Evolutionary conservation across 2,888 invertebrate species (phyloP), one percentile per base, ranked within the genome.

Genomic region (Carcina quercana): DNA sequence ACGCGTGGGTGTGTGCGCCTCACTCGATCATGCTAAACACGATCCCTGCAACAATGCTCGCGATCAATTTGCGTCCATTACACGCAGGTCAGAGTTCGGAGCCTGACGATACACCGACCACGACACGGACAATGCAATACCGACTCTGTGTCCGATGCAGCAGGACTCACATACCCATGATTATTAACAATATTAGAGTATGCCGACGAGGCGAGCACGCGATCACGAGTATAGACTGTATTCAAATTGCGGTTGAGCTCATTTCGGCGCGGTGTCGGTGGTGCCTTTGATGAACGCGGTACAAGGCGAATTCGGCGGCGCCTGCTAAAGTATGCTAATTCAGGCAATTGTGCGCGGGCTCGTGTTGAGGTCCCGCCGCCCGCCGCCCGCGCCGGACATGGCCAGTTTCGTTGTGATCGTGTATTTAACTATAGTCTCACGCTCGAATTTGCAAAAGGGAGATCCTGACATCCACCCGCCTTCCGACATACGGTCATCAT

Each of bases 311-410:
- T 70, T 69, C 54, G 68, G 69, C 70, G 70, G 71, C 68, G 72
- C 65, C 62, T 62, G 47, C 49, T 38, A 61, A 61, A 64, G 63
- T 76, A 78, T 78, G 78, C 74, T 75, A 79, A 80, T 79, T 66
- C 50, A 47, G 59, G 52, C 72, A 76, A 75, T 74, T 76, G 76
- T 52, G 50, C 50, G 53, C 53, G 52, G 43, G 49, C 47, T 24
- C 11, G 12, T 24, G 24, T 24, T 11, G 11, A 12, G 11, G 24
- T 11, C 12, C 11, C 10, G 24, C 6, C 24, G 12, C 24, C 24
- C 12, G n/a, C 13, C 24, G n/a, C n/a, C 30, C 12, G 15, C 30
- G 39, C 30, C 37, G 38, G 20, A 44, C 55, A 45, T 47, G 53
- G 51, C 61, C 70, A 62, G n/a, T n/a, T n/a, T n/a, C n/a, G n/a